A percentile compares a stretch with the other conserved stretches of the same genome.
phyloP scores from a whole-genome alignment of 2,113 vertebrate genomes.

The Passer montanus region DNA sequence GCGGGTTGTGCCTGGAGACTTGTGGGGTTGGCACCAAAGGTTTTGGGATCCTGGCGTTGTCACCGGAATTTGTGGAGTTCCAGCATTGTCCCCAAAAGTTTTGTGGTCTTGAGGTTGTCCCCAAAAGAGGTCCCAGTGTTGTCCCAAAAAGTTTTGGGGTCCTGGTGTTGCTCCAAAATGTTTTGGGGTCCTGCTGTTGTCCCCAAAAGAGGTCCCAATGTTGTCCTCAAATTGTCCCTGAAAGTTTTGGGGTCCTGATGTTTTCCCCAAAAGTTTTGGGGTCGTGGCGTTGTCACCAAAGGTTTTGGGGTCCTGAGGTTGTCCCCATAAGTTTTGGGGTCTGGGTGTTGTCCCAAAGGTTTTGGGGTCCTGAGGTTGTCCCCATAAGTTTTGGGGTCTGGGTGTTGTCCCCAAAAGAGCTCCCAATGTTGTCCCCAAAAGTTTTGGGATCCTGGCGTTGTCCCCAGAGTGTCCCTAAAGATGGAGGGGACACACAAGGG shows the following conservation, averaged over 20 bases:
- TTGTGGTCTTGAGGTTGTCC: not conserved
- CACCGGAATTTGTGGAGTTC: not conserved
- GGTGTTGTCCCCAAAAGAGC: not conserved
- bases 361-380: no score
- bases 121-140: not conserved
- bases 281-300: no score
- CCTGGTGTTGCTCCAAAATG: fast-evolving
- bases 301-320: no score
- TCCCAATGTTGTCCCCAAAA: not conserved
- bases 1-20: not conserved
- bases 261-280: no score
- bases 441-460: not conserved
- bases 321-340: not conserved
- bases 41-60: not conserved
- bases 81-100: not conserved
- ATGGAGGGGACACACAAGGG: not conserved
- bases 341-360: no score
- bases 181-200: not conserved
- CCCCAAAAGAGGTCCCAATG: not conserved
- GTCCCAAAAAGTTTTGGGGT: not conserved
- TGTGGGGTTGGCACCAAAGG: not conserved
- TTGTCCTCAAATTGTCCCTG: no score
- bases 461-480: not conserved
- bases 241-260: no score
- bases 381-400: not conserved